phyloP scores from a whole-genome alignment of 1,140 invertebrate genomes.

The Drosophila pseudoananassae region DNA sequence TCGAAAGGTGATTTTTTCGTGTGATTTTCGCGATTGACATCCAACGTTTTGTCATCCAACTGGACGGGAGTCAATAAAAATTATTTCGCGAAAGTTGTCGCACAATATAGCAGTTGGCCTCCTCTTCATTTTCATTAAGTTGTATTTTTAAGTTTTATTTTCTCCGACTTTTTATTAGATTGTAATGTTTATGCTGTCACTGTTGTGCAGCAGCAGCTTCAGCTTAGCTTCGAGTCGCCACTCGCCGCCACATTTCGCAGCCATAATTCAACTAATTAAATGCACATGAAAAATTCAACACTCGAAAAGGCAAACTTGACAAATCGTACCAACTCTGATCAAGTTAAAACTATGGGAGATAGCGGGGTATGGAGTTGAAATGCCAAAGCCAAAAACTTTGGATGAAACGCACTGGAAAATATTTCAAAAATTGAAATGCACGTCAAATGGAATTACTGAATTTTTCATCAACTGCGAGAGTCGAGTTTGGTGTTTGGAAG shows the following conservation, averaged over 20 bases:
- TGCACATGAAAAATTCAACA: constrained; percentile 82
- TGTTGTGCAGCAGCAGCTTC: constrained; percentile 8
- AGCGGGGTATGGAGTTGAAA: constrained; percentile 23
- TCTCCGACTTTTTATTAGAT: constrained; percentile 63
- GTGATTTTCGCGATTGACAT: constrained; percentile 57
- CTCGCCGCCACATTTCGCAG: constrained; percentile 72
- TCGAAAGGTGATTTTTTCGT: constrained; percentile 65
- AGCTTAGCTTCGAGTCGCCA: constrained; percentile 25
- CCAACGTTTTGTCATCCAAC: constrained; percentile 32
- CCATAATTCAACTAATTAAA: constrained; percentile 83
- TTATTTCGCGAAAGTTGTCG: constrained; percentile 80
- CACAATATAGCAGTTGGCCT: constrained; percentile 63
- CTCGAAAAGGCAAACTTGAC: constrained; percentile 76
- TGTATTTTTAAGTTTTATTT: constrained; percentile 65
- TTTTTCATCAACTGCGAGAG: constrained; percentile 65
- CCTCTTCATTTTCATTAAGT: constrained; percentile 75
- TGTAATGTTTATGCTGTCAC: constrained; percentile 50
- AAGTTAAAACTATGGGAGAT: neutral
- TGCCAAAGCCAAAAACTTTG: constrained; percentile 51
- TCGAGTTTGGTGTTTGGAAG: constrained; percentile 20
- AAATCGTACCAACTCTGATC: constrained; percentile 34
- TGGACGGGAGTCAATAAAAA: constrained; percentile 75
- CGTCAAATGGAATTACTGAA: constrained; percentile 58
- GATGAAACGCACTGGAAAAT: constrained; percentile 68
- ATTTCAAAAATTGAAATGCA: constrained; percentile 68